Evolutionary conservation across 2,888 invertebrate genomes (phyloP), one percentile per base, ranked within the genome.

Genomic region (Galeopsomyia nigrocyanea): DNA sequence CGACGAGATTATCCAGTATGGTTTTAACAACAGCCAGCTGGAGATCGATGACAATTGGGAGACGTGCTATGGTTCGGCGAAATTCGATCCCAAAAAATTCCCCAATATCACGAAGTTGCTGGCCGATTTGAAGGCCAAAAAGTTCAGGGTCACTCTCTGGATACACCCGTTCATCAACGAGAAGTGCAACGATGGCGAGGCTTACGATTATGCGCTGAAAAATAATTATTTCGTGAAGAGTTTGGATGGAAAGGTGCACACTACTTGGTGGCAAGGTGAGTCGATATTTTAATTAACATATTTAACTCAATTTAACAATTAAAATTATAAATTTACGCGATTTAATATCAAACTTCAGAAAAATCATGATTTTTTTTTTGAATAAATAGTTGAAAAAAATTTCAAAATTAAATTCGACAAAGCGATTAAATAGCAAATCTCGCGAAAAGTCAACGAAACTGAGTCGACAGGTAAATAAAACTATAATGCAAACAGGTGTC

Each of bases 41-140:
- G 96, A 96, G 87, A 94, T 97, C 71, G 96, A 96, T 79, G 96
- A 96, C 81, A 90, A 92, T 26, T 96, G 96, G 95, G 95, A 96
- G 84, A 90, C 90, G 13, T 94, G 94, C 81, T 95, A 96, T 82
- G 97, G 97, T 0, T 93, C 95, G 0, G 87, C 94, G 65, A 89
- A 89, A 5, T 95, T 96, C 73, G 90, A 94, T 78, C 87, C 87
- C 22, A 87, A 84, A 9, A 94, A 93, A 82, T 93, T 96, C 79
- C 91, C 92, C 0, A 87, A 94, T 76, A 89, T 94, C n/a, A 89
- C 88, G 65, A 83, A 88, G 61, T 87, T 94, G 16, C 88, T 92
- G 0, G 85, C 88, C 46, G 87, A 90, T 57, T 87, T 96, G 22
- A 92, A 93, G 79, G 80, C 85, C 0, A 85, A 90, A 71, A 92